phyloP scores from a whole-genome alignment of 2,797 vertebrate species.

The Coregonus ussuriensis region DNA sequence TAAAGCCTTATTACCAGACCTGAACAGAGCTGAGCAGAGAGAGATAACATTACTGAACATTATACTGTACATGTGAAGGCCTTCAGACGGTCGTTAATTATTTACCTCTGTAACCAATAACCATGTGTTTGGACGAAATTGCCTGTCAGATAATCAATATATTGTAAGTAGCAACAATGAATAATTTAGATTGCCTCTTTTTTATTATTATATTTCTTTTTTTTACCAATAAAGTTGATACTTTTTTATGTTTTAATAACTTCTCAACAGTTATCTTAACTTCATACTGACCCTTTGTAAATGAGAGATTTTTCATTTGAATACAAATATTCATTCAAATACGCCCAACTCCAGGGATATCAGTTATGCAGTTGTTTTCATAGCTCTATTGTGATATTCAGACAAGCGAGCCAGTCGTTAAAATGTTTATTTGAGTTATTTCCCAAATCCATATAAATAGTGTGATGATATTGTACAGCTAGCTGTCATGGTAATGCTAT shows the following conservation, averaged over 20 bases:
- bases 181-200: neutral
- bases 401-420: neutral
- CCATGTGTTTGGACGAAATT: neutral
- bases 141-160: neutral
- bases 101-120: neutral
- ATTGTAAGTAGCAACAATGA: neutral
- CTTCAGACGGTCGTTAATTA: neutral
- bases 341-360: neutral
- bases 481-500: constrained; percentile 27
- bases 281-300: neutral
- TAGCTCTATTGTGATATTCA: neutral
- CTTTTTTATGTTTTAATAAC: neutral
- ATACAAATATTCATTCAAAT: neutral
- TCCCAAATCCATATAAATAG: neutral
- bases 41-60: neutral
- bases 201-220: too few relatives aligned
- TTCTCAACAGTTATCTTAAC: neutral
- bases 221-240: neutral
- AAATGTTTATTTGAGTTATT: constrained; percentile 8
- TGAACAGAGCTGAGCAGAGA: neutral
- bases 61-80: neutral
- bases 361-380: neutral
- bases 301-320: neutral
- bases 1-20: neutral
- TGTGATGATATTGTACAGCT: constrained; percentile 12